Base-by-base conservation (phyloP, 2,797 vertebrate species). In the Anguilla anguilla region DNA sequence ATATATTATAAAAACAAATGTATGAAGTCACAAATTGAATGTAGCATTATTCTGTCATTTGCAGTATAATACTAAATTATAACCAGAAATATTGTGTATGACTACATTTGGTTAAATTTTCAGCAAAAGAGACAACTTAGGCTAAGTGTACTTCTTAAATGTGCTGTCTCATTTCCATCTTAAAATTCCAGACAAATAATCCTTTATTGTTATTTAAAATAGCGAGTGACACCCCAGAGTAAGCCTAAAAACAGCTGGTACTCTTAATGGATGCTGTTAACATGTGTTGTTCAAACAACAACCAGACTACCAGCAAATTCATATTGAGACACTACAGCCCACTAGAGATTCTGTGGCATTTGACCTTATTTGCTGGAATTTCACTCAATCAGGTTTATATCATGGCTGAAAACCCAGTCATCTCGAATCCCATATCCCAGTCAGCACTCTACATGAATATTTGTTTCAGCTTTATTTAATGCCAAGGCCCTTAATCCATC, bases 361-460 rank as follows among this genome's bases (percentile, higher is more conserved):
- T 72, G 86, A 72, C 46, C 17, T 67, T 72, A 83, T 35, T 35
- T 87, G 57, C 61, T 46, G 17, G 85, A 46, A 35, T 67, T 35
- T 0, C 49, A 79, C 39, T 72, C 67, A 28, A n/a, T 28, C 17
- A 64, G 28, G 72, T 7, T 81, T 28, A 22, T 22, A 43, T 39
- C 10, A 46, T 49, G 15, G 35, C 67, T 28, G 67, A 31, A 31
- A 72, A 72, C 9, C 69, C 69, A 28, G 25, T 35, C 15, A 35
- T 28, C 64, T 69, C 9, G 28, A 28, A 72, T 72, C n/a, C n/a
- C 9, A n/a, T 9, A 72, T 72, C 25, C 67, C n/a, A 53, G 49
- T 39, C 61, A 51, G 15, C 4, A 19, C 13, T 87, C 59, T 84
- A 84, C 49, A 39, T 84, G 61, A 84, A 49, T 55, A 35, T 25